Evolutionary conservation across 2,888 invertebrate genomes (phyloP), one percentile per base, ranked within the genome.

Genomic region (Drosophila prolongata): DNA sequence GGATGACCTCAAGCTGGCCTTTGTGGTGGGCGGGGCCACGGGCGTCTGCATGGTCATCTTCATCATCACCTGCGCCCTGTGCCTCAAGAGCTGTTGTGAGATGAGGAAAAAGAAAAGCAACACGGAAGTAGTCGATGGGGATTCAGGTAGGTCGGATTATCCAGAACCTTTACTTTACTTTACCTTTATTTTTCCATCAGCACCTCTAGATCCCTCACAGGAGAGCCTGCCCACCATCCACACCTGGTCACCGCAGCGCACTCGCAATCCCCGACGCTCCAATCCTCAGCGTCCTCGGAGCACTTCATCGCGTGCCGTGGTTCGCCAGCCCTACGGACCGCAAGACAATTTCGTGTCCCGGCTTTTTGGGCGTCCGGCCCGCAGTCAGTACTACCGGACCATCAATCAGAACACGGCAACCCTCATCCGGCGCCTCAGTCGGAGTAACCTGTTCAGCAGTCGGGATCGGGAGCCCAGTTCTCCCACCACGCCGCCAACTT

Each of bases 321-420:
- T 73, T 5, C 80, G 89, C 0, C 87, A 84, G 27, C 76, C 88
- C 0, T 89, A 90, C 50, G 89, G 89, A 6, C 87, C 88, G 16
- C 79, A 89, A 6, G 90, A 91, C 61, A 91, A 87, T 52, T 91
- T 91, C 54, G 68, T 92, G 3, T 82, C 90, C n/a, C 84, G 90
- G 13, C 84, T 92, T 1, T 92, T 92, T 50, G 91, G 92, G 3
- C 87, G 92, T 1, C 92, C 92, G 24, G 81, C 90, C 2, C 82
- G 92, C 16, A 90, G 87, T 59, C 92, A 91, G 38, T 91, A 91
- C 75, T 91, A 91, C 77, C 90, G 91, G 14, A 79, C 90, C 0
- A 87, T 92, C 11, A 92, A 92, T 83, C 90, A 90, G 61, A 91
- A 91, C 37, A 91, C 92, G 3, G 91, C 92, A 9, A 90, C 91